phyloP scores from a whole-genome alignment of 2,113 vertebrate species.

The Oreochromis tanganicae region DNA sequence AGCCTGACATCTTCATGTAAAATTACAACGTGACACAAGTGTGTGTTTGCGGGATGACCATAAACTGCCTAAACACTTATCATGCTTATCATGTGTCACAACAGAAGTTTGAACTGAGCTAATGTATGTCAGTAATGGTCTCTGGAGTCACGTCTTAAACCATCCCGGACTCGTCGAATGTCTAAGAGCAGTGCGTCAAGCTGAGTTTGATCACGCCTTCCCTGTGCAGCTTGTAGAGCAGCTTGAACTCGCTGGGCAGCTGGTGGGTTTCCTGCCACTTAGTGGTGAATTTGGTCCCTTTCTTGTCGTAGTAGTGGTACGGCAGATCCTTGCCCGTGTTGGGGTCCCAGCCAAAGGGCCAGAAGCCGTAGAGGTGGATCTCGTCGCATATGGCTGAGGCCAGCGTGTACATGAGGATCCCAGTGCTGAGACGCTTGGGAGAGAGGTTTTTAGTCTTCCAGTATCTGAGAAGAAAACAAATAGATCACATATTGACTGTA shows the following conservation, averaged over 20 bases:
- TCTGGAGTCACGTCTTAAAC: not conserved
- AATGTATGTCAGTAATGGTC: not conserved
- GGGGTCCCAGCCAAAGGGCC: slow-evolving; percentile 97
- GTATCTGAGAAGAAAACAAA: slow-evolving; percentile 73
- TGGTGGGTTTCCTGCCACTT: slow-evolving; percentile 99
- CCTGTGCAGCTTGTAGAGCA: slow-evolving; percentile 92
- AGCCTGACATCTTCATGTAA: not conserved
- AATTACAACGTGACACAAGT: not conserved
- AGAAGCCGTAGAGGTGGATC: slow-evolving; percentile 96
- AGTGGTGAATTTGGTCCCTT: slow-evolving; percentile 98
- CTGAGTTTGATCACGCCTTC: slow-evolving; percentile 92
- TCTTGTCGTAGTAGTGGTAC: slow-evolving; percentile 99
- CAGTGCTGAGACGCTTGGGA: slow-evolving; percentile 95
- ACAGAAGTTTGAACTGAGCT: slow-evolving; percentile 6
- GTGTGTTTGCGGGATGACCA: slow-evolving; percentile 7
- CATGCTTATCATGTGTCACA: slow-evolving; percentile 45
- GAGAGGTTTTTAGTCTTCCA: slow-evolving; percentile 96
- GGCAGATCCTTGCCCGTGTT: slow-evolving; percentile 94
- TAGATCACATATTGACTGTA: not conserved
- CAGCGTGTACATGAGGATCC: slow-evolving; percentile 96
- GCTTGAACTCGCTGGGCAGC: slow-evolving; percentile 95
- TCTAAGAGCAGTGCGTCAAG: slow-evolving; percentile 89
- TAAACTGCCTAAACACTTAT: slow-evolving; percentile 15
- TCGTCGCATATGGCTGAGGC: slow-evolving; percentile 92
- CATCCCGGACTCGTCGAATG: not conserved